Evolutionary conservation across 2,113 vertebrate genomes (phyloP).

Genomic region (Odontesthes bonariensis): DNA sequence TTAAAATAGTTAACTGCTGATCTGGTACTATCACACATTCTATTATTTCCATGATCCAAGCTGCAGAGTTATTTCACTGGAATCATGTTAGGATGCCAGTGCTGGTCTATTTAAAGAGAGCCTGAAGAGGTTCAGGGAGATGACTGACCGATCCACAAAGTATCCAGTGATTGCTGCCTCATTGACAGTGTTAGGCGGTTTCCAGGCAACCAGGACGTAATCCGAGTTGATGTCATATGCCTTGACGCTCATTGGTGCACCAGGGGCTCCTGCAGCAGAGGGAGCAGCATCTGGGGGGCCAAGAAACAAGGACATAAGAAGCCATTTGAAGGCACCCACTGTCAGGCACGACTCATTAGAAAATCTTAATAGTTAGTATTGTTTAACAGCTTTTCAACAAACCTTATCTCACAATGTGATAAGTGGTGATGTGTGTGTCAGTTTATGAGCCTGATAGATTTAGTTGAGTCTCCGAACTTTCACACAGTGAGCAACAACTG

Average conservation of each 20-base stretch:
- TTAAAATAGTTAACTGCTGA: no score
- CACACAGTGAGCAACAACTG: no score
- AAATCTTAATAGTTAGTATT: no score
- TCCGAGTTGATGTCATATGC: constrained; percentile 92
- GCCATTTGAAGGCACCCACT: no score
- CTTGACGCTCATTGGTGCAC: constrained; percentile 92
- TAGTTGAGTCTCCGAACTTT: no score
- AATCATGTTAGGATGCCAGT: constrained; percentile 1
- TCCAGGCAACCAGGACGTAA: constrained; percentile 96
- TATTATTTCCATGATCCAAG: background rate
- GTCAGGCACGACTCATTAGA: background rate
- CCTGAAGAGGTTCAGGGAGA: background rate
- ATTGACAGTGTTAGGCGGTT: constrained; percentile 92
- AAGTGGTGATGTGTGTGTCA: no score
- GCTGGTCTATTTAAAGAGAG: constrained; percentile 31
- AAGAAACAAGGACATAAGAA: background rate
- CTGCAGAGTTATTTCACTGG: constrained; percentile 3
- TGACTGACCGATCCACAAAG: constrained; percentile 93
- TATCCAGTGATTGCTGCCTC: constrained; percentile 92
- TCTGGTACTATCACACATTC: background rate
- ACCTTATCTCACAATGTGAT: no score
- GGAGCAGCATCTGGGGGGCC: constrained; percentile 86
- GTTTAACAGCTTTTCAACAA: no score
- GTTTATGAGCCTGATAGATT: no score
- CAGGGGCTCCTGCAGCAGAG: constrained; percentile 86